These are phyloP conservation scores for Calliphora vicina DNA, from an alignment of 1,140 invertebrate species.

Conservation along the genomic window DNA sequence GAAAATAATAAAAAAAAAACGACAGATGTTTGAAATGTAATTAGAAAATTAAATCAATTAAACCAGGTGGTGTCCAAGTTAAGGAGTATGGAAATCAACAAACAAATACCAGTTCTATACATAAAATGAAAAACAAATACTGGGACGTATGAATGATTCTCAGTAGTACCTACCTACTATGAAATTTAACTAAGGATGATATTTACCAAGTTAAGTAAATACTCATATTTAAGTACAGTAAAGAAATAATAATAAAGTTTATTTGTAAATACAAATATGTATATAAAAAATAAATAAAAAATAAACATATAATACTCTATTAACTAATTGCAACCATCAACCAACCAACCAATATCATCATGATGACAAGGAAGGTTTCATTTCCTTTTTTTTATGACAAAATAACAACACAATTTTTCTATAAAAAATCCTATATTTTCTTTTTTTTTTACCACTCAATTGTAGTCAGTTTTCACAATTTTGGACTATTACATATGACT, in stretches of 20 bases:
- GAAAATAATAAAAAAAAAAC: neutral
- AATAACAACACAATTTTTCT: neutral
- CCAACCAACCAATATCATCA: neutral
- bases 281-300: too few relatives aligned
- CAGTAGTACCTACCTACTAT: too few relatives aligned
- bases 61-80: neutral
- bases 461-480: slow-evolving; percentile 14
- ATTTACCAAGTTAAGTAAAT: slow-evolving; percentile 5
- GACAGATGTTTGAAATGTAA: slow-evolving; percentile 23
- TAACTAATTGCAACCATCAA: slow-evolving; percentile 24
- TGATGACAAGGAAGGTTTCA: neutral
- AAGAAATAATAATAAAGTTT: too few relatives aligned
- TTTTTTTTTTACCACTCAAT: neutral
- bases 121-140: neutral
- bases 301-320: neutral
- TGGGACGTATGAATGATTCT: neutral
- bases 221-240: neutral
- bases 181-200: neutral
- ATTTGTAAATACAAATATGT: too few relatives aligned
- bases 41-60: slow-evolving; percentile 21
- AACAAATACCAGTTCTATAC: too few relatives aligned
- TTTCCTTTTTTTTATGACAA: neutral
- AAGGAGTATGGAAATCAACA: neutral
- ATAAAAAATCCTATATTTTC: neutral
- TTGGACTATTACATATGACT: too few relatives aligned